phyloP scores from a whole-genome alignment of 2,888 invertebrate genomes.

The Sthenelais limicola region DNA sequence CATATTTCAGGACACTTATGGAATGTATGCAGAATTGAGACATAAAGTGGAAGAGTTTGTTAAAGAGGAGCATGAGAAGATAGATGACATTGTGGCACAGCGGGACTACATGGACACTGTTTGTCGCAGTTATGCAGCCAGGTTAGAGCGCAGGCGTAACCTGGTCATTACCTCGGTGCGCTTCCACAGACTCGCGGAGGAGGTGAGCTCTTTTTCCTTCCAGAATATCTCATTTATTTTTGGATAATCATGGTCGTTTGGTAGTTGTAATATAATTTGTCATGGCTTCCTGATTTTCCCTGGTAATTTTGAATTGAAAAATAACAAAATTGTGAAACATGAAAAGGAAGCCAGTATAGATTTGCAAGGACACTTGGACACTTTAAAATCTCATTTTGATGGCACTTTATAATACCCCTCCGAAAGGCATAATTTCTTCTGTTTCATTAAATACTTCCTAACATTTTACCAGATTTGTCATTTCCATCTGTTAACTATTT shows the following conservation, averaged over 20 bases:
- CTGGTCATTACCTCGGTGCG: slow-evolving; percentile 82
- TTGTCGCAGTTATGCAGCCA: slow-evolving; percentile 82
- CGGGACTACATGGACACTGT: slow-evolving; percentile 88
- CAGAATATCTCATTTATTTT: too few relatives aligned
- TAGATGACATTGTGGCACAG: slow-evolving; percentile 80
- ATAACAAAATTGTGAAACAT: too few relatives aligned
- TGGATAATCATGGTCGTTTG: too few relatives aligned
- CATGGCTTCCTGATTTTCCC: too few relatives aligned
- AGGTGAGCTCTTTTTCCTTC: slow-evolving; percentile 74
- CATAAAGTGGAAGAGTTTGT: slow-evolving; percentile 80
- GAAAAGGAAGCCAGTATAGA: too few relatives aligned
- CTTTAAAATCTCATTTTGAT: too few relatives aligned
- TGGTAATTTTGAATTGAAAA: too few relatives aligned
- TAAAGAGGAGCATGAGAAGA: slow-evolving; percentile 72
- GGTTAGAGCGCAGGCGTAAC: slow-evolving; percentile 82
- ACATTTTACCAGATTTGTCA: background rate
- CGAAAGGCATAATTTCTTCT: too few relatives aligned
- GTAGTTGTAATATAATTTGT: too few relatives aligned
- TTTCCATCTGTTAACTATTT: slow-evolving; percentile 41
- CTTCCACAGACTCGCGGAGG: slow-evolving; percentile 83
- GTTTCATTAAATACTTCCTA: too few relatives aligned
- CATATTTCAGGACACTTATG: slow-evolving; percentile 79
- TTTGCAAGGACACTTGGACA: too few relatives aligned
- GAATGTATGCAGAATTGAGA: slow-evolving; percentile 83
- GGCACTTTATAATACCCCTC: too few relatives aligned